A percentile compares a stretch with the other conserved stretches of the same genome.
These are phyloP conservation scores for Nemapogon koenigi DNA, from an alignment of 2,888 invertebrate species.

Conservation along the genomic window DNA sequence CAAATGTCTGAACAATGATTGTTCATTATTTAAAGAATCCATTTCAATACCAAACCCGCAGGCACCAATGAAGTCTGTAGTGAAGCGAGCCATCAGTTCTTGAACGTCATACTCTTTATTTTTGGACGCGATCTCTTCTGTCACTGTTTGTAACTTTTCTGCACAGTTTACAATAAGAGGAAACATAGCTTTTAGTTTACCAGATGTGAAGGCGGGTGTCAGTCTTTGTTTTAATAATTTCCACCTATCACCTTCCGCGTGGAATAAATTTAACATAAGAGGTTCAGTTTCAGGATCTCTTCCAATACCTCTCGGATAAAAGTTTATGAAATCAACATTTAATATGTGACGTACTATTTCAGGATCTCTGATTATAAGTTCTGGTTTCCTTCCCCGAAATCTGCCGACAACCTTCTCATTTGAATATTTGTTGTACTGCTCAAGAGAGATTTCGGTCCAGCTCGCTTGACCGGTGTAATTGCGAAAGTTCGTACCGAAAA, in stretches of 20 bases:
- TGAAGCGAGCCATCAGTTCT: conserved; percentile 15
- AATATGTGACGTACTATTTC: conserved; percentile 10
- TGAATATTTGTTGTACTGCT: conserved; percentile 8
- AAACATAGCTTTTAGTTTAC: conserved; percentile 13
- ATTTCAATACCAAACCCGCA: conserved; percentile 13
- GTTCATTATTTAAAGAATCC: conserved; percentile 12
- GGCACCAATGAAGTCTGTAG: conserved; percentile 14
- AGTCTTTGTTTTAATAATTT: conserved; percentile 11
- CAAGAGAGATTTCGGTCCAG: not conserved
- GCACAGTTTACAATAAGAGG: conserved; percentile 12
- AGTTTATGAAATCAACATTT: conserved; percentile 10
- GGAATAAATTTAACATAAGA: conserved; percentile 8
- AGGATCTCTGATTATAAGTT: conserved; percentile 12
- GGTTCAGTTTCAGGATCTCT: conserved; percentile 8
- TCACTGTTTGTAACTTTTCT: conserved; percentile 7
- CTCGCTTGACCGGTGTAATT: conserved; percentile 26
- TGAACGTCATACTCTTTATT: conserved; percentile 8
- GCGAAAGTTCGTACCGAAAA: conserved; percentile 32
- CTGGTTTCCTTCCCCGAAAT: conserved; percentile 10
- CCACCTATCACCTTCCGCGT: conserved; percentile 11
- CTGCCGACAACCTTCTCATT: conserved; percentile 11
- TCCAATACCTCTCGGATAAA: conserved; percentile 9
- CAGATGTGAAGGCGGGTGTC: conserved; percentile 11
- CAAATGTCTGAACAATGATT: conserved; percentile 14
- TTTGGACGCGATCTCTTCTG: not conserved